These are phyloP conservation scores for Coracias cyanogaster DNA, from an alignment of 2,797 vertebrate species.

Conservation along the genomic window DNA sequence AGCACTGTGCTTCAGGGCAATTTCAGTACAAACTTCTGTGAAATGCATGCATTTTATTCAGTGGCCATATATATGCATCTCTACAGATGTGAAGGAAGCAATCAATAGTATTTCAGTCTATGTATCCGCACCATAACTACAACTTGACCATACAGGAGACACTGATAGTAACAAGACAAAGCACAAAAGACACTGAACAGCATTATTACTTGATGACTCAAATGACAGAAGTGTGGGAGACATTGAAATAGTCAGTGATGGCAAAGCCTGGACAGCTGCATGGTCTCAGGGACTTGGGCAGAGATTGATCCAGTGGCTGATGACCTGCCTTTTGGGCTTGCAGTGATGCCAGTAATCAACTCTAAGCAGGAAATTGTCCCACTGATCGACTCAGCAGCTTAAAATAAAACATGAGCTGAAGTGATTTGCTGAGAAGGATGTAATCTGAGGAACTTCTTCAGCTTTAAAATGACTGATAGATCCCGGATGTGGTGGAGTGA, in stretches of 20 bases:
- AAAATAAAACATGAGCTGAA: not conserved
- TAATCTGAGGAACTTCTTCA: not conserved
- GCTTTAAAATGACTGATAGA: not conserved
- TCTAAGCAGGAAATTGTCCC: not conserved
- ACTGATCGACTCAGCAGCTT: not conserved
- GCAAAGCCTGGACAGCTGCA: not conserved
- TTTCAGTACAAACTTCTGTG: not conserved
- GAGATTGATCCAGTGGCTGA: not conserved
- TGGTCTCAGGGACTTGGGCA: not conserved
- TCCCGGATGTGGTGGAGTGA: not conserved
- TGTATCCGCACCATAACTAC: not conserved
- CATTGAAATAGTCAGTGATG: not conserved
- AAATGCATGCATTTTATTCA: constrained; percentile 35
- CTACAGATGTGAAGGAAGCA: not conserved
- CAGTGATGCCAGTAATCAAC: not conserved
- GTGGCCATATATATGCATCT: not conserved
- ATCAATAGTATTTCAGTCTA: not conserved
- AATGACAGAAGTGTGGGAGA: not conserved
- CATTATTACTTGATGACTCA: not conserved
- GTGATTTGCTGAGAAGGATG: not conserved
- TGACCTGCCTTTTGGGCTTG: constrained; percentile 8
- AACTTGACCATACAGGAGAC: not conserved
- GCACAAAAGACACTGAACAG: not conserved
- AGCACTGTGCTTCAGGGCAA: not conserved
- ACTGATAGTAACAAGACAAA: not conserved